These are phyloP conservation scores for Pleuronectes platessa DNA, from an alignment of 2,113 vertebrate species.

Conservation along the genomic window DNA sequence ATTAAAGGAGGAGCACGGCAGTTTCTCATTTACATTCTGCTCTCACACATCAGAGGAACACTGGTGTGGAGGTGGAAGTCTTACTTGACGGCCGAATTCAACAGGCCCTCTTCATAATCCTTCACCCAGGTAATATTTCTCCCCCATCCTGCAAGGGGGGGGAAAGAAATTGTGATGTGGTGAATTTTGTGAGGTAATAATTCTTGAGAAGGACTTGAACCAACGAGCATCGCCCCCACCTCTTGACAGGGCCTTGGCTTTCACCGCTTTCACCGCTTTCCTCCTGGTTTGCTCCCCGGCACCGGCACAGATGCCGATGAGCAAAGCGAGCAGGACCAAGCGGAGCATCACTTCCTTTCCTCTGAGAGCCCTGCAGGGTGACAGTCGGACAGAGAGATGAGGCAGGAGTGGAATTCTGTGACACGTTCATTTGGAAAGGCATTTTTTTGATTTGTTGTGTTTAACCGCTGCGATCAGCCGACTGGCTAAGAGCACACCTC, in stretches of 20 bases:
- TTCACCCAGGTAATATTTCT: constrained; percentile 85
- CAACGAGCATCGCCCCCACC: constrained; percentile 52
- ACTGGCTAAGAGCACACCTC: background rate
- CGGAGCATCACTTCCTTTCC: constrained; percentile 58
- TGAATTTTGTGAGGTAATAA: too few species aligned
- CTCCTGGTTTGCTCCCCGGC: constrained; percentile 39
- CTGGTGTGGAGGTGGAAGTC: background rate
- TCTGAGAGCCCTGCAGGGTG: constrained; percentile 12
- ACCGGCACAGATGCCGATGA: constrained; percentile 54
- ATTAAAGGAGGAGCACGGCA: background rate
- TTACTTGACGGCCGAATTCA: constrained; percentile 83
- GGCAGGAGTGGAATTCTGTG: background rate
- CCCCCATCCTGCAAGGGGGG: constrained; percentile 85
- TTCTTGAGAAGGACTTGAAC: background rate
- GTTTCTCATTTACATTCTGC: background rate
- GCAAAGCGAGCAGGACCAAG: constrained; percentile 47
- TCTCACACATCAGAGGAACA: background rate
- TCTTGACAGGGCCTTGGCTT: constrained; percentile 51
- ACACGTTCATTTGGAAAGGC: background rate
- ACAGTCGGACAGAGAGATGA: background rate
- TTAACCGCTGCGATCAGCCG: background rate
- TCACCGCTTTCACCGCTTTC: constrained; percentile 2
- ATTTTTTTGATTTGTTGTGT: background rate
- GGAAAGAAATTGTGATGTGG: too few species aligned
- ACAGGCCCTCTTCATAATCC: constrained; percentile 87